Evolutionary conservation across 2,888 invertebrate species (phyloP).

Genomic region (Coelinius sp.): DNA sequence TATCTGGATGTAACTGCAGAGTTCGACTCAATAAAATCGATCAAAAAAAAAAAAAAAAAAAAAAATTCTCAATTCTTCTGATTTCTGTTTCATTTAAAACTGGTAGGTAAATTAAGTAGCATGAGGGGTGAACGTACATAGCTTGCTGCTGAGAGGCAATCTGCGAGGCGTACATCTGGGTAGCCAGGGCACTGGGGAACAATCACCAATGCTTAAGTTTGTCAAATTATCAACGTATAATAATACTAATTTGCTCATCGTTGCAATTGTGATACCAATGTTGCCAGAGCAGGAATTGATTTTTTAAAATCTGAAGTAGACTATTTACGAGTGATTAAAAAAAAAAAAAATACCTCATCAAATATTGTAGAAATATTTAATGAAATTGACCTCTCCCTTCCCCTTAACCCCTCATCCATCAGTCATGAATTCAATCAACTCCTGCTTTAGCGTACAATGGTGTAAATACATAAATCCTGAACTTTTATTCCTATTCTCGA

Average conservation of each 20-base stretch:
- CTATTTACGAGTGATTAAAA: not conserved
- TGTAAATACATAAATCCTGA: slow-evolving; percentile 3
- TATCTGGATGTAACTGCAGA: slow-evolving; percentile 67
- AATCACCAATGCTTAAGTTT: slow-evolving; percentile 72
- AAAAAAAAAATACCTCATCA: not conserved
- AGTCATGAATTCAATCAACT: slow-evolving; percentile 7
- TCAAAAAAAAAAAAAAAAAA: slow-evolving; percentile 49
- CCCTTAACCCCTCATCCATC: not conserved
- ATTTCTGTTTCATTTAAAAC: slow-evolving; percentile 2
- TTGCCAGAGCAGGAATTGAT: slow-evolving; percentile 24
- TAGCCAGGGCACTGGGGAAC: slow-evolving; percentile 94
- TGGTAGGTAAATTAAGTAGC: slow-evolving; percentile 66
- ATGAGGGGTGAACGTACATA: slow-evolving; percentile 82
- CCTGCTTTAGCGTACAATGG: slow-evolving; percentile 16
- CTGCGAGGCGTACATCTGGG: slow-evolving; percentile 95
- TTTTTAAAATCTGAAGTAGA: not conserved
- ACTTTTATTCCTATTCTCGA: not conserved
- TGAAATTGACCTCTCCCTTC: not conserved
- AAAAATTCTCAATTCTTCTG: not conserved
- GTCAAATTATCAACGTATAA: slow-evolving; percentile 61
- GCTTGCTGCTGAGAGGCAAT: slow-evolving; percentile 93
- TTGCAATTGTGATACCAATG: slow-evolving; percentile 35
- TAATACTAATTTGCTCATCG: slow-evolving; percentile 50
- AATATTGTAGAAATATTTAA: not conserved
- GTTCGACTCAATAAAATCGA: slow-evolving; percentile 43